Conservation (phyloP, 2,797 vertebrate genomes). For the Phoeniculus purpureus region DNA sequence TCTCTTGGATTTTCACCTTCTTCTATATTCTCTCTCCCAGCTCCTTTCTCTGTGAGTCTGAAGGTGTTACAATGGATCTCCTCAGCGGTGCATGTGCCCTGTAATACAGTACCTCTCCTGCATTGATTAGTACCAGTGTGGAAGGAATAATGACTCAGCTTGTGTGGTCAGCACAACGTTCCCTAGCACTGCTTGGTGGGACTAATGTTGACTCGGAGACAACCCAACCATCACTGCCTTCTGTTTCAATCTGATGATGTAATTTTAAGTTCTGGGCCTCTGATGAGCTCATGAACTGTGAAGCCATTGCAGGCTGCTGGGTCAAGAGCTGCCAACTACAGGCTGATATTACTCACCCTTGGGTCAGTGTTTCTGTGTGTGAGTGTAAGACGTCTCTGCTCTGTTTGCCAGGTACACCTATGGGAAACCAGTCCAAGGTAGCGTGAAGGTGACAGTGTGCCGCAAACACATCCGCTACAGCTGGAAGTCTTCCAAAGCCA, state of each 20-base stretch:
- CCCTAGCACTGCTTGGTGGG: not conserved
- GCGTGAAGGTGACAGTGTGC: slow-evolving; percentile 35
- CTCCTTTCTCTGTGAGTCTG: not conserved
- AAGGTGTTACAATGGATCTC: not conserved
- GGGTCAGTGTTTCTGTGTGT: not conserved
- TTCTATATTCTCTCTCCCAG: not conserved
- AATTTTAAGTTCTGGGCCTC: not conserved
- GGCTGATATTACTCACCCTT: not conserved
- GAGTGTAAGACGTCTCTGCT: not conserved
- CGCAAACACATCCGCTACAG: not conserved
- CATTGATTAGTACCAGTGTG: not conserved
- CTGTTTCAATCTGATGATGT: not conserved
- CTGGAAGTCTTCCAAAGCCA: slow-evolving; percentile 22
- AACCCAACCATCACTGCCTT: not conserved
- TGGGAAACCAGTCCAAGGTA: slow-evolving; percentile 49
- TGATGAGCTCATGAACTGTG: not conserved
- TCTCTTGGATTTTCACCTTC: not conserved
- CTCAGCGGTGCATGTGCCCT: not conserved
- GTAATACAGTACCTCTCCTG: not conserved
- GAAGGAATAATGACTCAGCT: not conserved
- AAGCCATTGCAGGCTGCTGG: not conserved
- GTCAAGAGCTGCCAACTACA: not conserved
- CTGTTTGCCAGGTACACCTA: slow-evolving; percentile 43
- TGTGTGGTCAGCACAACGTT: not conserved
- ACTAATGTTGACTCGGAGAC: not conserved